Evolutionary conservation across 2,888 invertebrate genomes (phyloP).

Genomic region (Microctonus hyperodae): DNA sequence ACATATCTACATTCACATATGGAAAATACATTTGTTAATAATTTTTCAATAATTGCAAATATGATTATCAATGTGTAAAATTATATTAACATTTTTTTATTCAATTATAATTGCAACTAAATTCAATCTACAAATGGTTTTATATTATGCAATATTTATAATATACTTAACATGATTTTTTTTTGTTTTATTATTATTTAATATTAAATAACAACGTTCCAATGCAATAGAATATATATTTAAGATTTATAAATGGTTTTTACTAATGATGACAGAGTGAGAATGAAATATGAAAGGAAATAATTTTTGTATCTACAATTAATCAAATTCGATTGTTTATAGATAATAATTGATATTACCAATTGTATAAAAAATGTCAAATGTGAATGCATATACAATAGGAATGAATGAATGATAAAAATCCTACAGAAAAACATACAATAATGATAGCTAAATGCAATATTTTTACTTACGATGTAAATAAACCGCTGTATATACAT

Average conservation of each 20-base stretch:
- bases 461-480: constrained; percentile 49
- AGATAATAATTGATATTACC: not conserved
- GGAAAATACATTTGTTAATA: not conserved
- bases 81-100: constrained; percentile 3
- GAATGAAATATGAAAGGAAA: not conserved
- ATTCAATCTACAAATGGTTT: not conserved
- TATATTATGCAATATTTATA: not conserved
- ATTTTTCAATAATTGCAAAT: not conserved
- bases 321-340: not conserved
- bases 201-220: constrained; percentile 34
- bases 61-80: not conserved
- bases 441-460: constrained; percentile 11
- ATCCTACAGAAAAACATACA: not conserved
- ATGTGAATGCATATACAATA: not conserved
- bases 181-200: constrained; percentile 10
- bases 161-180: not conserved
- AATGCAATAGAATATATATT: constrained; percentile 35
- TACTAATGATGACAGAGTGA: not conserved
- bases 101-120: not conserved
- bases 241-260: not conserved
- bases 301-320: not conserved
- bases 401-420: constrained; percentile 10
- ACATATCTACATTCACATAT: too few species aligned
- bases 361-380: not conserved
- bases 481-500: constrained; percentile 53